phyloP scores from a whole-genome alignment of 2,888 invertebrate species.

The Mesorhabditis spiculigera region DNA sequence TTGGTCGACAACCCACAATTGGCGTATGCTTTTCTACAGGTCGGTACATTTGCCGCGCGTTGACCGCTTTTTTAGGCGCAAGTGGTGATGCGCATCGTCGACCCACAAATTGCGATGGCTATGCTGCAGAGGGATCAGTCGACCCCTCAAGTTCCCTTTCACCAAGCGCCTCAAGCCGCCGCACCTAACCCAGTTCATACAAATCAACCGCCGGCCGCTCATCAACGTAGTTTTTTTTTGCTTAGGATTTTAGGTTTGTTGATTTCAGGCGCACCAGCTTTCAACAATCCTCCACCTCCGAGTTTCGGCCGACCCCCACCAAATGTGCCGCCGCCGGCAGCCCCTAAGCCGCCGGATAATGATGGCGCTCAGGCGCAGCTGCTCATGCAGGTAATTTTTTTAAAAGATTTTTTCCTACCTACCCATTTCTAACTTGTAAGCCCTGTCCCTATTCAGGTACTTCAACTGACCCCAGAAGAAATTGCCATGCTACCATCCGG shows the following conservation, averaged over 20 bases:
- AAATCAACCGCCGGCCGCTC: no score
- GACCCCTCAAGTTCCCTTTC: conserved; percentile 23
- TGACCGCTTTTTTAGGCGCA: conserved; percentile 66
- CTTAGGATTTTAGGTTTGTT: not conserved
- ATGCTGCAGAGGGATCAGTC: conserved; percentile 54
- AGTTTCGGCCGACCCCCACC: not conserved
- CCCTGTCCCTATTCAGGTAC: conserved; percentile 64
- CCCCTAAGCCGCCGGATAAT: conserved; percentile 23
- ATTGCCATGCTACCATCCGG: conserved; percentile 91
- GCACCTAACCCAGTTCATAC: conserved; percentile 9
- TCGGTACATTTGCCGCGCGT: conserved; percentile 10
- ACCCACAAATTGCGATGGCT: conserved; percentile 71
- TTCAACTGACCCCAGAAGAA: conserved; percentile 94
- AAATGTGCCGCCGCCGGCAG: not conserved
- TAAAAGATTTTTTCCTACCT: not conserved
- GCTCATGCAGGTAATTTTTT: conserved; percentile 22
- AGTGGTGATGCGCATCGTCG: conserved; percentile 97
- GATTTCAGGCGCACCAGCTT: not conserved
- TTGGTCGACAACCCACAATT: conserved; percentile 87
- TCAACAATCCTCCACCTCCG: not conserved
- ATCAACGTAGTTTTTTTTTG: no score
- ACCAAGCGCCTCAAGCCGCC: conserved; percentile 12
- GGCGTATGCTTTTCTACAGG: conserved; percentile 89
- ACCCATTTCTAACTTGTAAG: not conserved
- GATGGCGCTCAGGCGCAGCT: conserved; percentile 47